Base-by-base conservation (phyloP, 1,140 invertebrate species). In the Drosophila virilis region DNA sequence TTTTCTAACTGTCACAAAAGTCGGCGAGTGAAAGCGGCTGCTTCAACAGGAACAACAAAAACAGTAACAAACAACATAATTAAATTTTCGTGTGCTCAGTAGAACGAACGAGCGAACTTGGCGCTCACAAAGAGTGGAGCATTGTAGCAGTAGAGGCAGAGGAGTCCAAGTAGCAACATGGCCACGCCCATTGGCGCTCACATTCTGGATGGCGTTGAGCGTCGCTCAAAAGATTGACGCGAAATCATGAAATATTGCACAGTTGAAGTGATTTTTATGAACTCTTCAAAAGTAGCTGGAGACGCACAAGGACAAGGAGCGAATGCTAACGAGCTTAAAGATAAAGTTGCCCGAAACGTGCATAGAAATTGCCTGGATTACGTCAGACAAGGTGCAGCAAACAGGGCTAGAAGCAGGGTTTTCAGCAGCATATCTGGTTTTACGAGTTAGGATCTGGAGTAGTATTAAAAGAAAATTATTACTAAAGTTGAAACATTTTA, bases 261-360 rank as follows among this genome's bases (percentile, higher is more conserved):
- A 86, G 83, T 79, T 86, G 83, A 86, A 83, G 79, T 83, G 79
- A 83, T 86, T 86, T 86, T 88, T 88, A 86, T 86, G 76, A 83
- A 86, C 79, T 86, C 76, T 62, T 83, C 32, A 86, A 88, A 76
- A 74, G 83, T 71, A 71, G 72, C 79, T 77, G 32, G 58, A 32
- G 42, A 45, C 40, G 51, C n/a, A 22, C 42, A 45, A 35, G 52
- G 13, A 17, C 7, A 52, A 48, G 22, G 15, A 50, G 43, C 38
- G 59, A 38, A 67, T 66, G 62, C 72, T 88, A 86, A 88, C 79
- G 73, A 88, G 76, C 83, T 86, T 86, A 76, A 86, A 78, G 68
- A 62, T 74, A 80, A 28, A 67, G 59, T 48, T 55, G 55, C 57
- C 72, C 12, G 33, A 81, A 74, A 80, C 59, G 72, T 40, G 65